Base-by-base conservation (phyloP, 2,113 vertebrate genomes). In the Apistogramma diplotaenia region DNA sequence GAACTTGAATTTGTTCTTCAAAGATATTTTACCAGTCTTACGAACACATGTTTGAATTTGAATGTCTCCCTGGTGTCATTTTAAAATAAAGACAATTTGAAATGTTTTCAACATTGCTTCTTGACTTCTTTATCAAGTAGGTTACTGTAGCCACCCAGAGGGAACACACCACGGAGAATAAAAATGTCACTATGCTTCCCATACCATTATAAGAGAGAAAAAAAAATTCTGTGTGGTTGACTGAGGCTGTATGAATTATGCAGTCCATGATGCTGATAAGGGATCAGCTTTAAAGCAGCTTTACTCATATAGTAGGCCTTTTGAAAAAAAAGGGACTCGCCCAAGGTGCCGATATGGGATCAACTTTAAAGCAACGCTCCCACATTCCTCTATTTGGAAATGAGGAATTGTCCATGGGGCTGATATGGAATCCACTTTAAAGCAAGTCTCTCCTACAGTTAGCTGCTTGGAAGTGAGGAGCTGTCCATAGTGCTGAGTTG, bases 341-440 rank as follows among this genome's bases (percentile, higher is more conserved):
- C 78, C 59, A 31, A 67, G 76, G 76, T 86, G 54, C 84, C 72
- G 73, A 84, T 72, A 86, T 75, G 9, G 43, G 29, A 59, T 85
- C 72, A 40, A 71, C 43, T 71, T 78, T 81, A 55, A 75, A 71
- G 76, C 27, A 67, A 23, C 73, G 74, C 43, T 72, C 53, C 21
- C 11, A 43, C 31, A 74, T 70, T 57, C 19, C 27, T 51, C 46
- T 61, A 1, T 56, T 76, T 72, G n/a, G n/a, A 82, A 76, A 82
- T 57, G 10, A 76, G 33, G 37, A 67, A 54, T 31, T 84, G 61
- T 79, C 83, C 62, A 11, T 65, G 43, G 49, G 72, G 40, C 56
- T 86, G 84, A 77, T 79, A 71, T 43, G 5, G 27, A 4, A 54
- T 58, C 54, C 11, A 40, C 31, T 74, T 55, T 78, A 55, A 84